Percentiles rank a stretch among this genome's conserved stretches.
phyloP scores from a whole-genome alignment of 2,113 vertebrate species.

The Lepidothrix coronata region DNA sequence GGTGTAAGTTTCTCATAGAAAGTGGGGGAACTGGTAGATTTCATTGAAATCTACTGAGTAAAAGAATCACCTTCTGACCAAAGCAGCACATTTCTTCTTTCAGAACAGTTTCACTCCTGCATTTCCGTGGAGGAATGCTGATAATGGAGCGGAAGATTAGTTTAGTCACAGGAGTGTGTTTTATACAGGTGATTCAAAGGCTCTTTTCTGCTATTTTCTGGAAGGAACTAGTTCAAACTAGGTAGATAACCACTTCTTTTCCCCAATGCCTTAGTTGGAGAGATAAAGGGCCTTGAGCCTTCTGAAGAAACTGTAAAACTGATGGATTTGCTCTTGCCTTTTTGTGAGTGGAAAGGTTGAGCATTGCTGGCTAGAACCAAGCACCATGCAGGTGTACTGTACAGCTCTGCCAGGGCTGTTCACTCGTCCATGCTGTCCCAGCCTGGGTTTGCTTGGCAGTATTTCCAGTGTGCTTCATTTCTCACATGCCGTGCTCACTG shows the following conservation, averaged over 20 bases:
- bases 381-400: neutral
- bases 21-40: neutral
- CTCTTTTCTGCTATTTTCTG: conserved; percentile 3
- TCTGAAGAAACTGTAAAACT: neutral
- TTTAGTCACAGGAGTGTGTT: neutral
- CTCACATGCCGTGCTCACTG: neutral
- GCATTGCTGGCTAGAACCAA: neutral
- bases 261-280: neutral
- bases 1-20: neutral
- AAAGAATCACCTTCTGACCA: neutral
- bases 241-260: neutral
- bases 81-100: neutral
- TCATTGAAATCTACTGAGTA: neutral
- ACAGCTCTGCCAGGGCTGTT: neutral
- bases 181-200: conserved; percentile 14
- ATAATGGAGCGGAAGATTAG: conserved; percentile 23
- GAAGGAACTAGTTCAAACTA: conserved; percentile 1
- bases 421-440: neutral
- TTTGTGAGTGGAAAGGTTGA: neutral
- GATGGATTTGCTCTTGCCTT: neutral
- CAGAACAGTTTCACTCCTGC: neutral
- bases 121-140: neutral
- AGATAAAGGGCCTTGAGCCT: neutral
- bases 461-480: neutral
- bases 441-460: neutral